Base-by-base conservation (phyloP, 2,797 vertebrate genomes). In the Enteromius thamalakanensis region DNA sequence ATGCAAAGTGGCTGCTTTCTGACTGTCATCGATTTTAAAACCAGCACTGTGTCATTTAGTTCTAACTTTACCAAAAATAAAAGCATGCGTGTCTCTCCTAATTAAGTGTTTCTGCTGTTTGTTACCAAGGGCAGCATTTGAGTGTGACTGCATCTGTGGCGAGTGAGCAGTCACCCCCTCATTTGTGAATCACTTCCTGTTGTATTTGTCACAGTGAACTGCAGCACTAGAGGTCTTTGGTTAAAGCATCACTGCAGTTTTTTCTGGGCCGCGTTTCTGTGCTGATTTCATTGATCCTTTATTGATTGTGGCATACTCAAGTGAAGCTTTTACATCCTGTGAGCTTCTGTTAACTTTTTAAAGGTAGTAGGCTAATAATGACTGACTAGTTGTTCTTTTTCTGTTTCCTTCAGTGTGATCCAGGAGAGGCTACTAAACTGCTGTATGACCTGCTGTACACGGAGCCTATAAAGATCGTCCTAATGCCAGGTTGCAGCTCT, bases 381-480 rank as follows among this genome's bases (percentile, higher is more conserved):
- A 51, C 8, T 77, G 34, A 45, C 34, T 29, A 32, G 69, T 26
- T 49, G 70, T 74, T 26, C 80, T 40, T 42, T 85, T 40, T 86
- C 68, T 74, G 5, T 72, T 47, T 70, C 7, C 75, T 51, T 32
- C 88, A 96, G 92, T 95, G 95, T 86, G 93, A 93, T 88, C 95
- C 95, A 0, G 95, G 95, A 21, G 94, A 96, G 87, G 95, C 95
- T 74, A 96, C 95, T 72, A 96, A 96, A 86, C 93, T 94, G 67
- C 91, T 96, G 69, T 96, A 96, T 0, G 95, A 96, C 86, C 91
- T 96, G 19, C 95, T 96, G 15, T 96, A 96, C 91, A 95, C 95
- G 0, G 95, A 95, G 82, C 95, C 95, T 21, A 95, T 95, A 91
- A 96, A 96, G 92, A 95, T 96, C 69, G 94, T 94, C 86, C 92